phyloP scores from a whole-genome alignment of 2,888 invertebrate genomes.

The Drosophila mimica region DNA sequence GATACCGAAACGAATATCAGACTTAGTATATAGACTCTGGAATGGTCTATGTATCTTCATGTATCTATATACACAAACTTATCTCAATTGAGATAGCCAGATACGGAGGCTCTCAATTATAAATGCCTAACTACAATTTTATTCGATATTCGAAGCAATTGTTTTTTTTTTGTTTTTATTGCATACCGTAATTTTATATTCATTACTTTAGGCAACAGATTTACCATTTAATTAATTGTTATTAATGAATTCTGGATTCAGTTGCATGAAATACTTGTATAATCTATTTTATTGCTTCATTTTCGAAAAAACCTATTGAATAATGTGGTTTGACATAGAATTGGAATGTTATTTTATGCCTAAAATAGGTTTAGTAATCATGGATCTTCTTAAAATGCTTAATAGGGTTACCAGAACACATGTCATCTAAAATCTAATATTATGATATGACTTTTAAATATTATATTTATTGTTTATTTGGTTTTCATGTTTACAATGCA shows the following conservation, averaged over 20 bases:
- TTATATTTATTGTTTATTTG: background rate
- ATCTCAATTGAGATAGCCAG: slow-evolving; percentile 16
- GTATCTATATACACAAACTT: slow-evolving; percentile 4
- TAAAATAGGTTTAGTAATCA: background rate
- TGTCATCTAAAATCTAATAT: too few species aligned
- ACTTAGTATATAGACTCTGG: background rate
- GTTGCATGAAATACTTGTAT: background rate
- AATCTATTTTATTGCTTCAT: background rate
- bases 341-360: background rate
- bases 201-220: background rate
- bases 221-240: background rate
- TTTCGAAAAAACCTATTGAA: background rate
- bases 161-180: background rate
- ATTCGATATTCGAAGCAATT: slow-evolving; percentile 1
- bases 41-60: background rate
- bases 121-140: slow-evolving; percentile 3
- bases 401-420: background rate
- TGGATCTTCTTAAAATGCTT: too few species aligned
- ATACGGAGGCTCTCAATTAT: background rate
- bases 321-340: background rate
- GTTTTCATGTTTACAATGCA: background rate
- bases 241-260: background rate
- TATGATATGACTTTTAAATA: background rate
- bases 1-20: slow-evolving; percentile 8
- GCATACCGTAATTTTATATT: background rate